Base-by-base conservation (phyloP, 2,797 vertebrate species). In the Acrossocheilus fasciatus region DNA sequence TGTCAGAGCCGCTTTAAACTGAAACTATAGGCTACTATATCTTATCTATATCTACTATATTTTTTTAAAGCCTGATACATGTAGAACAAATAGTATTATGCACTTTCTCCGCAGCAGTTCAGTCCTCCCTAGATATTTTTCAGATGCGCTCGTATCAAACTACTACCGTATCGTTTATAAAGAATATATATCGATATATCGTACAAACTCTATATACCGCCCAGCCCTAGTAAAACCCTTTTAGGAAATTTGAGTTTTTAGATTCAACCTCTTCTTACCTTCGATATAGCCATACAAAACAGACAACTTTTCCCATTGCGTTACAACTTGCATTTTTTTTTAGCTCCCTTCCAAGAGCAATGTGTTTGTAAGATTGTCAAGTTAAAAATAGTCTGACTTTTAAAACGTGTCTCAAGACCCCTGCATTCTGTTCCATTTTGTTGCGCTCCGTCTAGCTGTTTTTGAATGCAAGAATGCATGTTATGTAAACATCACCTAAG, bases 391-490 rank as follows among this genome's bases (percentile, higher is more conserved):
- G 39, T 43, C 2, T 14, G 47, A 36, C 74, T 77, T 75, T 57
- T 23, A 39, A 77, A 77, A 8, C 6, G 0, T 36, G 6, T 59
- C 7, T 41, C 36, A 59, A 79, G 76, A 62, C 76, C 54, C 30
- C 14, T 78, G 36, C 14, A 6, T 30, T 80, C 39, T 64, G 57
- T 80, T 80, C n/a, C 57, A 30, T 80, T 80, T 64, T 17, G 57
- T 18, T 80, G 15, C 77, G 4, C 77, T 64, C 23, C 39, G 15
- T 79, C 57, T 80, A 45, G 57, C 39, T 80, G 77, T 64, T 80
- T 80, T 80, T 80, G n/a, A 80, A 80, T 80, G 77, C 77, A 64
- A 64, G 77, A 64, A 64, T 45, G 57, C 57, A 64, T 80, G 77
- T 79, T 43, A 79, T 79, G 57, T 41, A 79, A 64, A 79, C 57